These are phyloP conservation scores for Idris sp. DNA, from an alignment of 1,140 invertebrate genomes.

Conservation along the genomic window DNA sequence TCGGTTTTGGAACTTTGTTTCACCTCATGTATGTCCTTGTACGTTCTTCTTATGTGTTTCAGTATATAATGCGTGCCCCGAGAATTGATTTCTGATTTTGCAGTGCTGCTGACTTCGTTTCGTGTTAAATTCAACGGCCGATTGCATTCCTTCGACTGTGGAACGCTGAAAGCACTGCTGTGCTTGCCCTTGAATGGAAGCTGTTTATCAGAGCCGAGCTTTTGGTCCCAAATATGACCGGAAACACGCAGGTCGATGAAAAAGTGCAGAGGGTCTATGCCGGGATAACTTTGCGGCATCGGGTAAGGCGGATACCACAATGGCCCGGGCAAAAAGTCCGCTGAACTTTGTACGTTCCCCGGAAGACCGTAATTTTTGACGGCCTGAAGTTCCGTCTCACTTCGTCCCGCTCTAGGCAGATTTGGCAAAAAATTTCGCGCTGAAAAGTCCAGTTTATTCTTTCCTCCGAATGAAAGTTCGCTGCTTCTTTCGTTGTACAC, in stretches of 20 bases:
- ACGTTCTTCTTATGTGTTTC: constrained; percentile 72
- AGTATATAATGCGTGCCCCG: constrained; percentile 76
- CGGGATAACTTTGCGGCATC: constrained; percentile 82
- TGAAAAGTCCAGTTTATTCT: constrained; percentile 68
- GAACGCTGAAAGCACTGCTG: constrained; percentile 77
- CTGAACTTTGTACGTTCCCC: constrained; percentile 59
- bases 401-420: constrained; percentile 46
- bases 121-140: constrained; percentile 71
- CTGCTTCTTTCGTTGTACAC: constrained; percentile 45
- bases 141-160: constrained; percentile 73
- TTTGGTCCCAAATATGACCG: constrained; percentile 88
- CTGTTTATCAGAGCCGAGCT: constrained; percentile 72
- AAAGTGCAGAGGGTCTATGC: constrained; percentile 88
- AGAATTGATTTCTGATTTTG: constrained; percentile 63
- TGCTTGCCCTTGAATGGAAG: constrained; percentile 74
- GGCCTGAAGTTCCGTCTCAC: constrained; percentile 63
- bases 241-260: constrained; percentile 89
- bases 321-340: constrained; percentile 80
- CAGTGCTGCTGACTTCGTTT: constrained; percentile 64
- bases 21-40: constrained; percentile 56
- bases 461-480: constrained; percentile 57
- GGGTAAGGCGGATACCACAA: constrained; percentile 87
- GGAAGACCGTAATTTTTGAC: constrained; percentile 68
- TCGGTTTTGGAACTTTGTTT: constrained; percentile 32
- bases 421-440: constrained; percentile 73